Evolutionary conservation across 2,888 invertebrate species (phyloP).

Genomic region (Scaptodrosophila latifasciaeformis): DNA sequence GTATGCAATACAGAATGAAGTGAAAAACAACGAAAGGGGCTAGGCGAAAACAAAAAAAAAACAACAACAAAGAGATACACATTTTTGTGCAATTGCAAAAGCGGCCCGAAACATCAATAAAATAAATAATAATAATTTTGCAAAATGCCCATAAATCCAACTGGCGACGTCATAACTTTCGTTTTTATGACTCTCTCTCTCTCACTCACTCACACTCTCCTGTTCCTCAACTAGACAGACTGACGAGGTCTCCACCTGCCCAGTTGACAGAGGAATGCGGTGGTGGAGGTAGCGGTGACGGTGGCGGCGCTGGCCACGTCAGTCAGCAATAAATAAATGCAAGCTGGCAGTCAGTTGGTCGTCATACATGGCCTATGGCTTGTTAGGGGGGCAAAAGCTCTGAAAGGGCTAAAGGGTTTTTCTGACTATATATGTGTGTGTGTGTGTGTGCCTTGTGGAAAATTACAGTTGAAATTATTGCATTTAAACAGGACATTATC

Average conservation of each 20-base stretch:
- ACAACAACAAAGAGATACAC: no score
- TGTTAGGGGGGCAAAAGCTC: slow-evolving; percentile 7
- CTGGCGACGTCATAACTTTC: slow-evolving; percentile 70
- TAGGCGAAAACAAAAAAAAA: no score
- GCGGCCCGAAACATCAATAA: slow-evolving; percentile 59
- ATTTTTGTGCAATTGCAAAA: slow-evolving; percentile 45
- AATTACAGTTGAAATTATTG: slow-evolving; percentile 67
- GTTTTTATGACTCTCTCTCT: slow-evolving; percentile 66
- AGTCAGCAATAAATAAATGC: slow-evolving; percentile 71
- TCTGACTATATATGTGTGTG: background rate
- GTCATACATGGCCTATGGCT: slow-evolving; percentile 35
- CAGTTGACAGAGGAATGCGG: slow-evolving; percentile 16
- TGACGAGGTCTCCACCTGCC: slow-evolving; percentile 52
- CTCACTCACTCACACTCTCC: no score
- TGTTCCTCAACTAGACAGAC: slow-evolving; percentile 64
- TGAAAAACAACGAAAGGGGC: no score
- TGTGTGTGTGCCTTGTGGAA: slow-evolving; percentile 30
- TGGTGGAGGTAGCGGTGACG: slow-evolving; percentile 6
- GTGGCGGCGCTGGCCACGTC: slow-evolving; percentile 47
- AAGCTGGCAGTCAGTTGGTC: slow-evolving; percentile 71
- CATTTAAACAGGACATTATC: slow-evolving; percentile 70
- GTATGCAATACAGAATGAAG: slow-evolving; percentile 62
- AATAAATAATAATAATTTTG: slow-evolving; percentile 70
- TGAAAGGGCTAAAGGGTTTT: slow-evolving; percentile 16
- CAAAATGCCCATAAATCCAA: slow-evolving; percentile 71